Percentiles rank a stretch among this genome's conserved stretches.
Conservation (phyloP, 2,888 invertebrate species). For the Ormyrus nitidulus region DNA sequence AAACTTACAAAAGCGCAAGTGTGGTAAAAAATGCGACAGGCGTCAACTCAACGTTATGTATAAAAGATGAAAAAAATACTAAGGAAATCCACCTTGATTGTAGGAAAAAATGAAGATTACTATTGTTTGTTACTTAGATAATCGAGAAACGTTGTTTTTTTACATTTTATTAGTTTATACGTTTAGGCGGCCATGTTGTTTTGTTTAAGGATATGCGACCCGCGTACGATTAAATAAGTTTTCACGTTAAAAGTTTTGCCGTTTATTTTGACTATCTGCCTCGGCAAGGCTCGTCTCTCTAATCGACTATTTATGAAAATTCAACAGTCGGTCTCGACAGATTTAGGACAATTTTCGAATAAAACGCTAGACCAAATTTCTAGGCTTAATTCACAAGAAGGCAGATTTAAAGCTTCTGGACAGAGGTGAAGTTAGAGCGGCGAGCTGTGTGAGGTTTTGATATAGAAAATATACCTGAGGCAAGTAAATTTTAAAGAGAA, state of each 20-base stretch:
- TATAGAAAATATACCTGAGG: constrained; percentile 61
- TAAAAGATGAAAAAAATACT: constrained; percentile 46
- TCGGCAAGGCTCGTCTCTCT: constrained; percentile 25
- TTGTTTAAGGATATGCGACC: constrained; percentile 70
- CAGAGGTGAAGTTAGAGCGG: constrained; percentile 23
- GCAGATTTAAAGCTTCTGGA: neutral
- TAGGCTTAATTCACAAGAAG: too few species aligned
- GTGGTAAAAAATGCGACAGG: constrained; percentile 19
- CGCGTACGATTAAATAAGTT: constrained; percentile 60
- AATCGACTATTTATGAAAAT: neutral
- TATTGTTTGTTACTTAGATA: constrained; percentile 76
- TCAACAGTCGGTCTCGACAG: neutral
- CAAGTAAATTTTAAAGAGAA: constrained; percentile 62
- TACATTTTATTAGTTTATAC: constrained; percentile 75
- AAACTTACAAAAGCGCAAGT: constrained; percentile 35
- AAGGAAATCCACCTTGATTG: constrained; percentile 50
- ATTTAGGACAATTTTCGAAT: neutral
- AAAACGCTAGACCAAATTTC: neutral
- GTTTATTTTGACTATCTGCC: constrained; percentile 49
- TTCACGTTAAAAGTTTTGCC: constrained; percentile 56
- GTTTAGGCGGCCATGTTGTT: constrained; percentile 73
- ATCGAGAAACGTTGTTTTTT: constrained; percentile 75
- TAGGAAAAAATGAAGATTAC: constrained; percentile 66
- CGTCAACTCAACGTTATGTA: constrained; percentile 24
- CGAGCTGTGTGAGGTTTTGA: constrained; percentile 57